Conservation (phyloP, 2,797 vertebrate genomes). For the Ctenopoma kingsleyae region DNA sequence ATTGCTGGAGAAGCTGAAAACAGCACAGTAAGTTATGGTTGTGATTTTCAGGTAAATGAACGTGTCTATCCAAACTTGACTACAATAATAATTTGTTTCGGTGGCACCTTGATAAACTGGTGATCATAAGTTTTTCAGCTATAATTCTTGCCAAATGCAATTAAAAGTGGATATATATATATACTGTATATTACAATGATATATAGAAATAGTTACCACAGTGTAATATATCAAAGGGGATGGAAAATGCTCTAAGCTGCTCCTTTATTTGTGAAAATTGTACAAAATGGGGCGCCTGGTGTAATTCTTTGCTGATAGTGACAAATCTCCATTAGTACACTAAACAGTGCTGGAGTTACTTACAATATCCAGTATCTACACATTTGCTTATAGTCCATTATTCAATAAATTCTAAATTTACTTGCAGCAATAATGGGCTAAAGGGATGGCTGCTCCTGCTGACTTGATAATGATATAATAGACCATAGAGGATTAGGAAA, state of each 20-base stretch:
- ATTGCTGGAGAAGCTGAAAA: no score
- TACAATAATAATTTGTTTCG: no score
- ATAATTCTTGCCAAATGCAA: no score
- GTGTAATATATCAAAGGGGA: no score
- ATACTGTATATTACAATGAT: no score
- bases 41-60: no score
- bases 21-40: no score
- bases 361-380: conserved; percentile 30
- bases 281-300: not conserved
- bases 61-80: no score
- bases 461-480: conserved; percentile 54
- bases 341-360: conserved; percentile 23
- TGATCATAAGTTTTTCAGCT: no score
- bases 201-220: no score
- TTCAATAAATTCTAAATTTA: conserved; percentile 33
- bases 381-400: conserved; percentile 23
- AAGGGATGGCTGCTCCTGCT: conserved; percentile 44
- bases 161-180: no score
- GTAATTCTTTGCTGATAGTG: conserved; percentile 1
- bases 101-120: no score
- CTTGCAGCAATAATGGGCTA: conserved; percentile 15
- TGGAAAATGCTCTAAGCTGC: not conserved
- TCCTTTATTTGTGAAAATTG: not conserved
- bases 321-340: conserved; percentile 20
- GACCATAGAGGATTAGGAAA: conserved; percentile 38